phyloP scores from a whole-genome alignment of 2,113 vertebrate genomes.

The Corythornis vintsioides region DNA sequence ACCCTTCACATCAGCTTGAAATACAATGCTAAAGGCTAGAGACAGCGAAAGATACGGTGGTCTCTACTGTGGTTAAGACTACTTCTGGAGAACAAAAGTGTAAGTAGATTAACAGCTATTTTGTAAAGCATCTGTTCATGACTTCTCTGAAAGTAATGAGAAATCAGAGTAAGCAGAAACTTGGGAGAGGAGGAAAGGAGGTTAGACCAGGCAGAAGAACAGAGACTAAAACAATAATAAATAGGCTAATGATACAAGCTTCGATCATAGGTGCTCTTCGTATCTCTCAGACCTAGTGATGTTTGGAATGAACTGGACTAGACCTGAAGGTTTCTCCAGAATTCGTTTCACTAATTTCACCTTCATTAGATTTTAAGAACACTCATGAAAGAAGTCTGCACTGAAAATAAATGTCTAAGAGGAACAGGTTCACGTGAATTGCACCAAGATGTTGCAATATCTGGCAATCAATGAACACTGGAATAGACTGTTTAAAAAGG shows the following conservation, averaged over 20 bases:
- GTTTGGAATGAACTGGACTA: not conserved
- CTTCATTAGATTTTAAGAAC: not conserved
- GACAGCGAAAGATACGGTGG: not conserved
- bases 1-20: conserved; percentile 41
- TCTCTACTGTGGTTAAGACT: not conserved
- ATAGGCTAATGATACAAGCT: not conserved
- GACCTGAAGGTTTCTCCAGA: not conserved
- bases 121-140: conserved; percentile 23
- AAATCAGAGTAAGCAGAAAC: not conserved
- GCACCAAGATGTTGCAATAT: not conserved
- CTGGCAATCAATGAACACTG: not conserved
- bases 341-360: not conserved
- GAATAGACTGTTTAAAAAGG: not conserved
- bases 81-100: conserved; percentile 22
- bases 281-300: not conserved
- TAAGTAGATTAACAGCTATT: conserved; percentile 9
- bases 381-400: not conserved
- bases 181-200: not conserved
- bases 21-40: conserved; percentile 40
- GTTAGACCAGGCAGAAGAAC: not conserved
- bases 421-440: not conserved
- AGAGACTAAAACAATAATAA: not conserved
- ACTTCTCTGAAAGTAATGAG: not conserved
- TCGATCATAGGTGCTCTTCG: not conserved
- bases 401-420: not conserved